These are phyloP conservation scores for Myiagra hebetior DNA, from an alignment of 2,113 vertebrate species.

Conservation along the genomic window DNA sequence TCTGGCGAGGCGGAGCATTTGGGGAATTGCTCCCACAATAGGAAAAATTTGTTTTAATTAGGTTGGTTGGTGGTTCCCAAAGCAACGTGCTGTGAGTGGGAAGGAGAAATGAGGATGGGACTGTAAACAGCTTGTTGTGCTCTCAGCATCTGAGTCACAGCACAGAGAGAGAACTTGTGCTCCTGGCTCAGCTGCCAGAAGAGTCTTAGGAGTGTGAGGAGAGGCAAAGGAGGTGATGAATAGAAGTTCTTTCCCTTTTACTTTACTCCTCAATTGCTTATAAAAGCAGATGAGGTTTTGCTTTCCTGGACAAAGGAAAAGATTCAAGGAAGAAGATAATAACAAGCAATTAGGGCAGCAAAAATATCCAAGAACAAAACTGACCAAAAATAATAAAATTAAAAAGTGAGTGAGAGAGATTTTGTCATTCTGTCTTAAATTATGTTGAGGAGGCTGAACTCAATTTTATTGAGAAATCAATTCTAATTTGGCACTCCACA, in stretches of 20 bases:
- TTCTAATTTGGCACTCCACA: constrained; percentile 75
- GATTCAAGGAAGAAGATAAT: constrained; percentile 36
- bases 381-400: constrained; percentile 69
- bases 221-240: neutral
- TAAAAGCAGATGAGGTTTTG: constrained; percentile 4
- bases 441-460: constrained; percentile 72
- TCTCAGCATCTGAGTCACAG: constrained; percentile 24
- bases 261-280: neutral
- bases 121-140: constrained; percentile 23
- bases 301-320: constrained; percentile 38
- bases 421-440: constrained; percentile 71
- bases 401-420: constrained; percentile 54
- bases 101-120: constrained; percentile 32
- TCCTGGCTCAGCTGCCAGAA: neutral
- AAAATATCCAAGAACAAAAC: constrained; percentile 67
- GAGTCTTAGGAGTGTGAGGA: neutral
- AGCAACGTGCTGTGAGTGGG: constrained; percentile 48
- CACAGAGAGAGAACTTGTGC: neutral
- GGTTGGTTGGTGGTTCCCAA: constrained; percentile 65
- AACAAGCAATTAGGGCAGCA: constrained; percentile 28
- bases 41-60: constrained; percentile 71
- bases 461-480: constrained; percentile 81
- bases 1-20: constrained; percentile 10
- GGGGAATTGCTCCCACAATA: constrained; percentile 59
- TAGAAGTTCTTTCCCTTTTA: neutral